A percentile compares a stretch with the other conserved stretches of the same genome.
phyloP scores from a whole-genome alignment of 2,888 invertebrate species.

The Mythimna albipuncta region DNA sequence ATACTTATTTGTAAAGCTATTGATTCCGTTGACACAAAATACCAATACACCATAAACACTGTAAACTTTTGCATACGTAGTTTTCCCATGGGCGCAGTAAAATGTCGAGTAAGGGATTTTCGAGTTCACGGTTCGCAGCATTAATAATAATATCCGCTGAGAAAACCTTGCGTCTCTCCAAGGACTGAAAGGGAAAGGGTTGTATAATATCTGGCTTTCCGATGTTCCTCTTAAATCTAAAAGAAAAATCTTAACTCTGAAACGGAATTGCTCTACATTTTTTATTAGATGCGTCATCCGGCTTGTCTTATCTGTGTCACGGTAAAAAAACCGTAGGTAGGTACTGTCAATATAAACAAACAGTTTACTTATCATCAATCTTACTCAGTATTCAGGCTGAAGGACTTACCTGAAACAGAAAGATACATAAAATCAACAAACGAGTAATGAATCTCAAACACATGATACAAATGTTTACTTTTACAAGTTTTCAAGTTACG shows the following conservation, averaged over 20 bases:
- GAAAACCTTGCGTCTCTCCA: slow-evolving; percentile 26
- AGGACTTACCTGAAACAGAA: slow-evolving; percentile 76
- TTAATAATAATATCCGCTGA: slow-evolving; percentile 41
- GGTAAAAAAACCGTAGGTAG: background rate
- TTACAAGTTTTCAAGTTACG: slow-evolving; percentile 38
- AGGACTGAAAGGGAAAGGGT: slow-evolving; percentile 10
- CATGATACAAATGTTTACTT: slow-evolving; percentile 29
- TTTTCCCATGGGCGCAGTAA: slow-evolving; percentile 31
- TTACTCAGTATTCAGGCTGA: slow-evolving; percentile 56
- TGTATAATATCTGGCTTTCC: slow-evolving; percentile 21
- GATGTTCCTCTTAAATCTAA: slow-evolving; percentile 23
- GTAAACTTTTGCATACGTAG: slow-evolving; percentile 17
- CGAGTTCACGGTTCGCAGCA: slow-evolving; percentile 12
- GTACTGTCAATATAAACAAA: slow-evolving; percentile 21
- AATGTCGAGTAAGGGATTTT: slow-evolving; percentile 41
- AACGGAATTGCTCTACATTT: slow-evolving; percentile 10
- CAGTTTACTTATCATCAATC: slow-evolving; percentile 55
- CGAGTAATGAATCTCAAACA: slow-evolving; percentile 19
- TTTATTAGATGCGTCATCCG: slow-evolving; percentile 21
- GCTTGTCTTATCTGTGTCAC: slow-evolving; percentile 28
- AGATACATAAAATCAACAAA: slow-evolving; percentile 57
- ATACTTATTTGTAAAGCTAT: background rate
- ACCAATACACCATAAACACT: slow-evolving; percentile 6
- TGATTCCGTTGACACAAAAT: background rate
- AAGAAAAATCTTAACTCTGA: background rate